Evolutionary conservation across 2,113 vertebrate species (phyloP), one percentile per base, ranked within the genome.

Genomic region (Tyrannus savana): DNA sequence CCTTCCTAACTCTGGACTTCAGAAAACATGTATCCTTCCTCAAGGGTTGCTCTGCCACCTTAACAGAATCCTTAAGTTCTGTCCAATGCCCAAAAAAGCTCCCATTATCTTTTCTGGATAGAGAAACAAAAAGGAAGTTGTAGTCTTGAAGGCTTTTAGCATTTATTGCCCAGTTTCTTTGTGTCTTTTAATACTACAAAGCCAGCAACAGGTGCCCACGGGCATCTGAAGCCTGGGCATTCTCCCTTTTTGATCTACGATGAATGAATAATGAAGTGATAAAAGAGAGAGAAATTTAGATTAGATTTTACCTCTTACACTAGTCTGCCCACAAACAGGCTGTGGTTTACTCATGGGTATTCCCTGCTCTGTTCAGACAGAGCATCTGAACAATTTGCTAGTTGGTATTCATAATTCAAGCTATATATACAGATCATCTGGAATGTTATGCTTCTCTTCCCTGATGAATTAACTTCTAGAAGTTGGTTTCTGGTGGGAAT

Each of bases 401-500:
- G 30, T 35, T 72, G 14, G 55, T 47, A 69, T 92, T 80, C 92
- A 39, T 44, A 88, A 81, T 81, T 90, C 44, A 83, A 55, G 14
- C 60, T 80, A 44, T 44, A 41, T 19, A 73, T 27, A 69, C 47
- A 71, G 83, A 60, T 90, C 89, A 89, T 56, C 39, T 44, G 69
- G 47, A 95, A 95, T 74, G 71, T 79, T 85, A 41, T 30, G 21
- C 22, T 74, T 87, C 78, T 84, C 39, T 85, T 74, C 63, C 18
- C 42, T 58, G 55, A 44, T 22, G 60, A 92, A 60, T 78, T 90
- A 89, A 84, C 44, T 84, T 44, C 53, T 68, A 75, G 56, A 92
- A 53, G 35, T 7, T 82, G 60, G 77, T 59, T 92, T 72, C 73
- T 95, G 66, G 49, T 91, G 76, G 77, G 69, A 96, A 91, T 67